A percentile compares a stretch with the other conserved stretches of the same genome.
These are phyloP conservation scores for Stegastes partitus DNA, from an alignment of 2,113 vertebrate genomes.

Conservation along the genomic window DNA sequence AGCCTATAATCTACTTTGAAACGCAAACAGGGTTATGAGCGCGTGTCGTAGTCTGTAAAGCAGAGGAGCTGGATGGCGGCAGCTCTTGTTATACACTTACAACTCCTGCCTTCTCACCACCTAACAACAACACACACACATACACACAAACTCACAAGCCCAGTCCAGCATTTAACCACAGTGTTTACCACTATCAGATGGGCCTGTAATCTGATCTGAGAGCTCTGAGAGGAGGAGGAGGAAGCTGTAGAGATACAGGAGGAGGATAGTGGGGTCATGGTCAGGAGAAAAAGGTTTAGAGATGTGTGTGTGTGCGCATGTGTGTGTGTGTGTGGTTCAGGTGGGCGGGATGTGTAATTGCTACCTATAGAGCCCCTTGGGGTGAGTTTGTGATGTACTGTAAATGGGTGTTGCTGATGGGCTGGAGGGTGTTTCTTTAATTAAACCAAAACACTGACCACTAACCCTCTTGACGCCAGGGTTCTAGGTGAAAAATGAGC, in stretches of 20 bases:
- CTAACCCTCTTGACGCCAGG: slow-evolving; percentile 23
- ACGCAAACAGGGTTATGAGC: slow-evolving; percentile 26
- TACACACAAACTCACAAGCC: slow-evolving; percentile 14
- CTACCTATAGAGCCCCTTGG: slow-evolving; percentile 54
- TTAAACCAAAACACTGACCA: slow-evolving; percentile 15
- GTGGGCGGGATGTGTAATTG: slow-evolving; percentile 64
- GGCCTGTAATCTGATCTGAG: slow-evolving; percentile 71
- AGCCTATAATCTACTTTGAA: slow-evolving; percentile 62
- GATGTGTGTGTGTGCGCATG: not conserved
- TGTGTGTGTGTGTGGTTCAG: slow-evolving; percentile 16
- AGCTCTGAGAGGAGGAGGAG: slow-evolving; percentile 15
- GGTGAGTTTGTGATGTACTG: slow-evolving; percentile 30
- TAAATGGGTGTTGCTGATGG: slow-evolving; percentile 42
- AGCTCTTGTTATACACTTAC: not conserved
- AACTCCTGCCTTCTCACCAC: not conserved
- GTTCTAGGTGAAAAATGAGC: slow-evolving; percentile 17
- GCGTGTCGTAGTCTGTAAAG: slow-evolving; percentile 21
- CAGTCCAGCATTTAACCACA: slow-evolving; percentile 36
- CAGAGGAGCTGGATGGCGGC: not conserved
- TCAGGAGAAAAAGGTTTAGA: slow-evolving; percentile 24
- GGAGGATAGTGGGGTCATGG: slow-evolving; percentile 45
- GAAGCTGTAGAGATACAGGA: slow-evolving; percentile 34
- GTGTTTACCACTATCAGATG: slow-evolving; percentile 72
- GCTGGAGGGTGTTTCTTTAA: slow-evolving; percentile 37
- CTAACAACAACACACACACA: slow-evolving; percentile 13